Evolutionary conservation across 1,140 invertebrate genomes (phyloP).

Genomic region (Tigriopus japonicus): DNA sequence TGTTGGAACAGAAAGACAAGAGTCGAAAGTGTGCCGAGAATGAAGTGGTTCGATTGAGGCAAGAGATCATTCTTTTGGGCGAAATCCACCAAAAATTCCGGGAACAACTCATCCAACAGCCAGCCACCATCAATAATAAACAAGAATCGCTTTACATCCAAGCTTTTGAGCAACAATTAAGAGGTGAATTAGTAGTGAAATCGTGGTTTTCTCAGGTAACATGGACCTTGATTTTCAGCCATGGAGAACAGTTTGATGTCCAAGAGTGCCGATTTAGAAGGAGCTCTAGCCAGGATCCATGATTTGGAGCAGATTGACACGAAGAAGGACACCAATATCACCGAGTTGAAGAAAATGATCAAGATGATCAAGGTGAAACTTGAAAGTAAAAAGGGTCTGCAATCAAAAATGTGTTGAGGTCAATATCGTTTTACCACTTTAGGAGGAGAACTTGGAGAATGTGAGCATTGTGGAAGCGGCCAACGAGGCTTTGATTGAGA

Average conservation of each 20-base stretch:
- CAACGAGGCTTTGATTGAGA: neutral
- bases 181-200: neutral
- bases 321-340: neutral
- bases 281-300: neutral
- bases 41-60: neutral
- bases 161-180: neutral
- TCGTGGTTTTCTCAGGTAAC: neutral
- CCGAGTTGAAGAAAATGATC: neutral
- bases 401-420: no score
- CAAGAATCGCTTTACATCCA: neutral
- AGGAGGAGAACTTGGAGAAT: neutral
- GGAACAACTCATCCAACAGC: neutral
- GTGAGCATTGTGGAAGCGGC: neutral
- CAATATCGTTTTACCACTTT: neutral
- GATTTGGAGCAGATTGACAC: neutral
- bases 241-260: neutral
- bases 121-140: neutral
- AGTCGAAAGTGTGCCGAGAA: neutral
- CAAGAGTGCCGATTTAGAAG: neutral
- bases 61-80: neutral
- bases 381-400: neutral
- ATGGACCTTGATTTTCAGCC: neutral
- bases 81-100: neutral
- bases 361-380: neutral
- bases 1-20: constrained; percentile 3